phyloP scores from a whole-genome alignment of 2,113 vertebrate genomes.

The Lophius piscatorius region DNA sequence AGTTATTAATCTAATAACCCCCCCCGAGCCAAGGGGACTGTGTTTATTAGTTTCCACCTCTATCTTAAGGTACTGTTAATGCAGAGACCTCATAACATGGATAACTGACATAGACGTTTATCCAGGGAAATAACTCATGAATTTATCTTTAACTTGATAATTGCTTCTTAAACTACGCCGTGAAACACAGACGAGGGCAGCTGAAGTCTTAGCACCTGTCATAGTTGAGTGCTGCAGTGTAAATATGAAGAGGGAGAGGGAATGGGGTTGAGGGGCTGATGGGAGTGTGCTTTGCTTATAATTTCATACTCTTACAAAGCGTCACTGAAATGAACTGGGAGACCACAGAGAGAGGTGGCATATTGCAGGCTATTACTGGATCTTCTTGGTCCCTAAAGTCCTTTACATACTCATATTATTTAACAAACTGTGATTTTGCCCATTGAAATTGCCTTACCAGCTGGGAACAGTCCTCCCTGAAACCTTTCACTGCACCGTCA shows the following conservation, averaged over 20 bases:
- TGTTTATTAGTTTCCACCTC: background rate
- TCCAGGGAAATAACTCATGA: too few relatives aligned
- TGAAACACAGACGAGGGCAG: background rate
- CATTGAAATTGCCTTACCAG: constrained; percentile 11
- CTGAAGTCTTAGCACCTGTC: constrained; percentile 10
- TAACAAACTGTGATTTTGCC: background rate
- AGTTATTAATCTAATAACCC: too few relatives aligned
- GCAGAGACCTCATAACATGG: constrained; percentile 12
- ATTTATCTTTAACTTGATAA: constrained; percentile 20
- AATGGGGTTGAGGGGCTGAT: background rate
- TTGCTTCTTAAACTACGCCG: constrained; percentile 15
- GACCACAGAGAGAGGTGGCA: background rate
- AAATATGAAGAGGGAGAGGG: background rate
- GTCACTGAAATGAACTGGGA: background rate
- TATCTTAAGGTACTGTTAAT: constrained; percentile 1
- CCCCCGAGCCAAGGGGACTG: too few relatives aligned
- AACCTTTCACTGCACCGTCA: constrained; percentile 13
- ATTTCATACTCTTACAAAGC: background rate
- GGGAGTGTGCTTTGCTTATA: constrained; percentile 1
- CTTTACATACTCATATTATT: constrained; percentile 1
- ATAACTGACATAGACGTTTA: background rate
- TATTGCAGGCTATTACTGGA: background rate
- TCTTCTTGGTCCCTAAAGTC: background rate
- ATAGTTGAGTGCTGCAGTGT: constrained; percentile 2
- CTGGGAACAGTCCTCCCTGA: constrained; percentile 9